phyloP scores from a whole-genome alignment of 2,888 invertebrate genomes.

The Myathropa florea region DNA sequence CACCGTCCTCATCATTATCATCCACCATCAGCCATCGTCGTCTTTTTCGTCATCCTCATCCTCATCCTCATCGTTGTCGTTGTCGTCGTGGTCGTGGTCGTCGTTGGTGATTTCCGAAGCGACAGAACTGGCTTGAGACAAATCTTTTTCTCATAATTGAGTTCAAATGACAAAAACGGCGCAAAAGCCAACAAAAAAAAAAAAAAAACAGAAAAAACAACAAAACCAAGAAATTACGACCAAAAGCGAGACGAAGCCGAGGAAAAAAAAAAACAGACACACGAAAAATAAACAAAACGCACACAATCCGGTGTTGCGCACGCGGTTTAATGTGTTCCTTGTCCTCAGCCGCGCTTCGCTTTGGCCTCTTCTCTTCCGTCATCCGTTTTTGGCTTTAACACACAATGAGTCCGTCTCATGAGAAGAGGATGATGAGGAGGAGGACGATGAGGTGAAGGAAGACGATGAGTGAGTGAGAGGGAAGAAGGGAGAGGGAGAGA shows the following conservation, averaged over 20 bases:
- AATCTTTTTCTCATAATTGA: constrained; percentile 22
- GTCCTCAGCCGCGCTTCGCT: neutral
- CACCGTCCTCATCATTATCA: neutral
- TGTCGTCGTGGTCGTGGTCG: neutral
- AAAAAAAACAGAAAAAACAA: neutral
- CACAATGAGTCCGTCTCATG: no score
- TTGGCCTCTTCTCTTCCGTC: neutral
- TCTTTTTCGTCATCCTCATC: no score
- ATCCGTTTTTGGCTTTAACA: neutral
- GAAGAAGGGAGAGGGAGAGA: neutral
- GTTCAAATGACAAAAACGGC: constrained; percentile 29
- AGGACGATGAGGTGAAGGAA: neutral
- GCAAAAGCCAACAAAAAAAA: neutral
- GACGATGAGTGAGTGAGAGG: neutral
- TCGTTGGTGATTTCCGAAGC: neutral
- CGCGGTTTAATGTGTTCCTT: neutral
- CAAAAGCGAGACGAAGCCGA: neutral
- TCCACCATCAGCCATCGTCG: neutral
- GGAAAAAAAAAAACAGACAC: neutral
- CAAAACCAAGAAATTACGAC: neutral
- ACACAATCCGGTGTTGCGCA: neutral
- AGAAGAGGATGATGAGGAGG: neutral
- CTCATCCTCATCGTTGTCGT: neutral
- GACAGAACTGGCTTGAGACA: constrained; percentile 7
- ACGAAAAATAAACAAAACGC: neutral